These are phyloP conservation scores for Sphecodes monilicornis DNA, from an alignment of 2,888 invertebrate species.

Conservation along the genomic window DNA sequence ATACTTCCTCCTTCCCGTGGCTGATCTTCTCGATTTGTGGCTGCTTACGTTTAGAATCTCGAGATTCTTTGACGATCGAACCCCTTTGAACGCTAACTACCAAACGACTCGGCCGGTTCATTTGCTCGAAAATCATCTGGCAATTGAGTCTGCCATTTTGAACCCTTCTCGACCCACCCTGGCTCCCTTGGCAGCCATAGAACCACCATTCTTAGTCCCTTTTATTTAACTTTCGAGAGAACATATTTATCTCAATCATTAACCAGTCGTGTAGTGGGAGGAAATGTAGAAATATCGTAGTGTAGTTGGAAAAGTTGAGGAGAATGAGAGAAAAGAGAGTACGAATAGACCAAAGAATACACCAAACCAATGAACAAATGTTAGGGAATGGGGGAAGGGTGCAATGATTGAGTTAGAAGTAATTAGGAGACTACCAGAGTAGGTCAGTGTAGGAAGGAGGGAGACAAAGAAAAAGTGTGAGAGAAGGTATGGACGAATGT, in stretches of 20 bases:
- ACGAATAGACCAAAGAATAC: too few relatives aligned
- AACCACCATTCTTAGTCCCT: not conserved
- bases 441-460: too few relatives aligned
- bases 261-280: not conserved
- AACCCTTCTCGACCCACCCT: not conserved
- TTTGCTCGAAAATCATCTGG: not conserved
- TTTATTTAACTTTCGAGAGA: not conserved
- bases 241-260: not conserved
- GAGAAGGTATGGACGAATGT: too few relatives aligned
- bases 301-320: too few relatives aligned
- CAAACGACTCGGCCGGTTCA: constrained; percentile 11
- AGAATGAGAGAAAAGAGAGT: too few relatives aligned
- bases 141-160: not conserved
- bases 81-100: constrained; percentile 33
- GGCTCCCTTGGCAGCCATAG: not conserved
- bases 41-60: constrained; percentile 16
- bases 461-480: too few relatives aligned
- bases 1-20: not conserved
- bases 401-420: too few relatives aligned
- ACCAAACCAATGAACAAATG: too few relatives aligned
- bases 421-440: too few relatives aligned
- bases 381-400: too few relatives aligned
- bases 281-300: too few relatives aligned
- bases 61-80: constrained; percentile 19
- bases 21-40: constrained; percentile 1